Evolutionary conservation across 2,888 invertebrate genomes (phyloP).

Genomic region (Lochmaea capreae): DNA sequence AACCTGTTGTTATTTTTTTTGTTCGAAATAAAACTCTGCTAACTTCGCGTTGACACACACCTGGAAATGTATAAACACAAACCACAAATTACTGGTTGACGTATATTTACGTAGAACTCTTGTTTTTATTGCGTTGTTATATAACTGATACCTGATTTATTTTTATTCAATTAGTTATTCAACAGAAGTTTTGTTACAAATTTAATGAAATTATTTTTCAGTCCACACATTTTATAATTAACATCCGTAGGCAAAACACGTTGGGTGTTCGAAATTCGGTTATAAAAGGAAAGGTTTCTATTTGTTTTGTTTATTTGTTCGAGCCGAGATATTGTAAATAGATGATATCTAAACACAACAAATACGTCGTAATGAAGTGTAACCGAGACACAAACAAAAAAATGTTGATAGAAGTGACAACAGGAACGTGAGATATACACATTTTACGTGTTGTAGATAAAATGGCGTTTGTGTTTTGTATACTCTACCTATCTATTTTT

Average conservation of each 20-base stretch:
- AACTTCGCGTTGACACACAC: too few species aligned
- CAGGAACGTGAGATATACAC: constrained; percentile 25
- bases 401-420: constrained; percentile 31
- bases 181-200: background rate
- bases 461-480: background rate
- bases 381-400: constrained; percentile 31
- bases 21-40: too few species aligned
- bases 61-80: too few species aligned
- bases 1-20: too few species aligned
- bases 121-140: too few species aligned
- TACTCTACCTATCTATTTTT: background rate
- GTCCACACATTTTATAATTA: constrained; percentile 16
- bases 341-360: constrained; percentile 35
- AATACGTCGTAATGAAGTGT: constrained; percentile 31
- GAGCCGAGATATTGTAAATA: constrained; percentile 35
- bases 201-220: too few species aligned
- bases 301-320: constrained; percentile 32
- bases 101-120: too few species aligned
- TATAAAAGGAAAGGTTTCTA: constrained; percentile 25
- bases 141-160: too few species aligned
- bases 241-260: constrained; percentile 5
- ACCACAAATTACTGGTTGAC: too few species aligned
- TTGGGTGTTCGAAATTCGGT: constrained; percentile 32
- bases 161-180: too few species aligned
- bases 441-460: constrained; percentile 17